These are phyloP conservation scores for Macrocentrus cingulum DNA, from an alignment of 1,140 invertebrate genomes.

Conservation along the genomic window DNA sequence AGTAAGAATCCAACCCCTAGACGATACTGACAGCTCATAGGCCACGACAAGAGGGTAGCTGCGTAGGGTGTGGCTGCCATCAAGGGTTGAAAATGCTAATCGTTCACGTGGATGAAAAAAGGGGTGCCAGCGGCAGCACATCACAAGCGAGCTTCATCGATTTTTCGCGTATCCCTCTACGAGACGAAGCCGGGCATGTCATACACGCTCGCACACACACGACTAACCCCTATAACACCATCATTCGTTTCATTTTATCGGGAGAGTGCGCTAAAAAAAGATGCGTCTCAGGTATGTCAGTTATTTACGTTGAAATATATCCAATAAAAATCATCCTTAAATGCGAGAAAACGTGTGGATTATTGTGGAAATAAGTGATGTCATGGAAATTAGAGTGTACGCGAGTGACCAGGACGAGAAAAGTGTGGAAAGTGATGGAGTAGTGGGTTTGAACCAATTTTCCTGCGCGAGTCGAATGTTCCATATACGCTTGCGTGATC, in stretches of 20 bases:
- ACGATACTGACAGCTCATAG: constrained; percentile 6
- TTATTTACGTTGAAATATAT: too few species aligned
- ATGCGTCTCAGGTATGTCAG: constrained; percentile 16
- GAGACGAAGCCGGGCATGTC: not conserved
- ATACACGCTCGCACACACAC: constrained; percentile 13
- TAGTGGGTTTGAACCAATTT: too few species aligned
- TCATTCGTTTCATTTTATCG: constrained; percentile 17
- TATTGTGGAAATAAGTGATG: too few species aligned
- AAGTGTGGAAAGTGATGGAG: too few species aligned
- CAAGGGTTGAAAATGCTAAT: constrained; percentile 40
- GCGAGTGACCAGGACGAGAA: too few species aligned
- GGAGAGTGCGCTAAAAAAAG: constrained; percentile 20
- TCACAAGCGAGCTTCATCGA: constrained; percentile 46
- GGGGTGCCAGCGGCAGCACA: constrained; percentile 36
- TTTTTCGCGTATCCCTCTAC: too few species aligned
- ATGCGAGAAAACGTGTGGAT: too few species aligned
- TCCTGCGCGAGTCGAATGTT: too few species aligned
- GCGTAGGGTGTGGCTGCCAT: constrained; percentile 42
- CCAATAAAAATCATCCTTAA: too few species aligned
- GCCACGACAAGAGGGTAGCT: constrained; percentile 27
- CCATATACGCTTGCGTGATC: too few species aligned
- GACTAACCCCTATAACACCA: constrained; percentile 7
- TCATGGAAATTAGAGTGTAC: too few species aligned
- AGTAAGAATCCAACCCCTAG: too few species aligned
- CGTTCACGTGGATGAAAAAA: constrained; percentile 36